phyloP scores from a whole-genome alignment of 2,113 vertebrate genomes.

The Willisornis vidua region DNA sequence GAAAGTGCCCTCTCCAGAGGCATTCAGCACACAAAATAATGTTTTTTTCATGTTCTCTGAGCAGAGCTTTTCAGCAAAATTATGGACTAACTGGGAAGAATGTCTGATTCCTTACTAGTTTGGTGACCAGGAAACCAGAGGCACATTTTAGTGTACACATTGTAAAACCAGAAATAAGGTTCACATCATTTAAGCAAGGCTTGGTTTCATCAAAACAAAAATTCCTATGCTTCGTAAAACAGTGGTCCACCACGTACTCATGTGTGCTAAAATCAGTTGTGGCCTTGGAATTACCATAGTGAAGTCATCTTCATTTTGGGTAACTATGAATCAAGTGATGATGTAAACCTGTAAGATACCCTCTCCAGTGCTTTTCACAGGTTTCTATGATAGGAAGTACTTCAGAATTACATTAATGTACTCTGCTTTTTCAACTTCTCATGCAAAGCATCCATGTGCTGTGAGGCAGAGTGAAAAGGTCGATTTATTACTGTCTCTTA shows the following conservation, averaged over 20 bases:
- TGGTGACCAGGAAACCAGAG: neutral
- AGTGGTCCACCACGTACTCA: rapidly evolving
- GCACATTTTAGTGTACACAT: neutral
- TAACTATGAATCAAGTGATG: neutral
- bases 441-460: neutral
- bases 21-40: neutral
- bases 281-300: neutral
- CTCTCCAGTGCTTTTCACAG: neutral
- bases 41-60: neutral
- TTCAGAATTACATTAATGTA: neutral
- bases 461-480: neutral
- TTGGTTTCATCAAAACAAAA: neutral
- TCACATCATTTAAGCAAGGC: neutral
- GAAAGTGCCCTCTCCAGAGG: neutral
- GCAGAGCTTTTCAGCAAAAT: neutral
- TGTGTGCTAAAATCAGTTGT: neutral
- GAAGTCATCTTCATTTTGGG: neutral
- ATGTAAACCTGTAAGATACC: neutral
- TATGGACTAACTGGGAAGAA: neutral
- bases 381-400: neutral
- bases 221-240: neutral
- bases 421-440: neutral
- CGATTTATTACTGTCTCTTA: neutral
- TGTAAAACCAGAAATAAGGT: neutral
- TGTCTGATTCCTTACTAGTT: neutral